Evolutionary conservation across 1,140 invertebrate genomes (phyloP), one percentile per base, ranked within the genome.

Genomic region (Phenacoccus solenopsis): DNA sequence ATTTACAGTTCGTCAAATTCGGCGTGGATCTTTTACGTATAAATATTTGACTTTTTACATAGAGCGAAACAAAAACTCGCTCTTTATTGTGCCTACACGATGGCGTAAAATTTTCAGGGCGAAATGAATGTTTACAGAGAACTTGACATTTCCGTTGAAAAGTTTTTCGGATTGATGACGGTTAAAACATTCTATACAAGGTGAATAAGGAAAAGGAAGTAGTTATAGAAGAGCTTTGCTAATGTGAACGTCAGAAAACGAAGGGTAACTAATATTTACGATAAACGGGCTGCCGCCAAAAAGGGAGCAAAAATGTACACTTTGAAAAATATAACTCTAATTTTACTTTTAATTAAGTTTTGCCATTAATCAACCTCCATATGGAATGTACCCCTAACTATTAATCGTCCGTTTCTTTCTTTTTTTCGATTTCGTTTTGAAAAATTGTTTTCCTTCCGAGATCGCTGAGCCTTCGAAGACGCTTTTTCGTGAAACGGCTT

Each of bases 271-370:
- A 64, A 64, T 64, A 64, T 64, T 64, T 64, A 64, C 59, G 59
- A 64, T 64, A 64, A 64, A 27, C 59, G 59, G 59, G 21, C 22
- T 25, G 20, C 13, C 21, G 32, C 22, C 4, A 64, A 64, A 64
- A 64, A 64, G 25, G 59, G 25, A 27, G 59, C 21, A 64, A 64
- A 64, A 64, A 25, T 24, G 59, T 64, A 64, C 59, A 64, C 59
- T 64, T 64, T 64, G 59, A 64, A 64, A 64, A 64, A 64, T 64
- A 64, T 64, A 64, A 64, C 59, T 64, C 59, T 64, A 64, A 64
- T 64, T 64, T 64, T 64, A 64, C 59, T 64, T 64, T 64, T 64
- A 64, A 64, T 64, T 64, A 64, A 64, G 59, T 64, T 64, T 64
- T 20, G 59, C 59, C 59, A 64, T 64, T 64, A 64, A 64, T 64